Base-by-base conservation (phyloP, 2,113 vertebrate genomes). In the Cyrtonyx montezumae region DNA sequence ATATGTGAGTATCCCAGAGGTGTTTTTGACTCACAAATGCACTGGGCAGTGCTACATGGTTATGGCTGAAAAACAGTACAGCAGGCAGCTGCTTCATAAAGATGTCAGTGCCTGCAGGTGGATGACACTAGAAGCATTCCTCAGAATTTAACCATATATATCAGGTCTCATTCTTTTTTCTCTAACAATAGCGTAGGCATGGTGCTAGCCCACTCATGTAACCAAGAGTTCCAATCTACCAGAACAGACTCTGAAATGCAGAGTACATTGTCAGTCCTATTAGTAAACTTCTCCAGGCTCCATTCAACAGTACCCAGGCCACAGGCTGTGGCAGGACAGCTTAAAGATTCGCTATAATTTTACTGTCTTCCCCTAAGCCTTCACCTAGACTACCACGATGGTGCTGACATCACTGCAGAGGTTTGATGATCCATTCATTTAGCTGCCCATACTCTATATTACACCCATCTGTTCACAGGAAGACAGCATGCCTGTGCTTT, bases 201-300 rank as follows among this genome's bases (percentile, higher is more conserved):
- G 30, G 62, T 76, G 45, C 16, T 20, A 69, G 30, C 18, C 19
- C 15, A 43, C n/a, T 66, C 0, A 0, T 2, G 3, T 13, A 74
- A 74, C 17, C 11, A 66, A 49, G 28, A 61, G 56, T 46, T 56
- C 34, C 36, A 59, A 8, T 3, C 34, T 37, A 34, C 17, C 75
- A 87, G 30, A 82, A 43, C 0, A 4, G 22, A 81, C n/a, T 40
- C n/a, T 61, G n/a, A 86, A 88, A 84, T 34, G 76, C 30, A 5
- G 30, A 2, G 6, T 4, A 26, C 19, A 15, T 7, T 4, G 2
- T 32, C 20, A 81, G 76, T 48, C 28, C 16, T 13, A 25, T 1
- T 51, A 63, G 8, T 43, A 80, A 92, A 61, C 16, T 55, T 26
- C 37, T 65, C 63, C 40, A 82, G 42, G 21, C 75, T 36, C 37